These are phyloP conservation scores for Terrapene triunguis DNA, from an alignment of 2,113 vertebrate species.

Conservation along the genomic window DNA sequence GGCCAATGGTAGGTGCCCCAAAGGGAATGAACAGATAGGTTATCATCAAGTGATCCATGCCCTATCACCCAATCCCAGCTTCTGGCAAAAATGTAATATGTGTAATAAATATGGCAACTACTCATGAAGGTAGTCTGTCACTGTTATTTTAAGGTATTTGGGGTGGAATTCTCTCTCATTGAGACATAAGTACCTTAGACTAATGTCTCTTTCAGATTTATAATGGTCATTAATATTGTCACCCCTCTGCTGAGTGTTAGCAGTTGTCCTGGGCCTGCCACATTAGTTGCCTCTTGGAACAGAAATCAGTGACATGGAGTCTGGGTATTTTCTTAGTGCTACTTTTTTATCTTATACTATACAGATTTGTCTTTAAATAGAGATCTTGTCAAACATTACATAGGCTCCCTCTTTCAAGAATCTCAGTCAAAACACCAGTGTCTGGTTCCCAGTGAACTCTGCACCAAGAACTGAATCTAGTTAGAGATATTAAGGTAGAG, in stretches of 20 bases:
- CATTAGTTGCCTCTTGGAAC: fast-evolving
- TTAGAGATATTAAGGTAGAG: neutral
- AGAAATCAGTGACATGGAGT: fast-evolving
- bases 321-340: neutral
- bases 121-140: neutral
- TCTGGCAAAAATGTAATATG: neutral
- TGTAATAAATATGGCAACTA: neutral
- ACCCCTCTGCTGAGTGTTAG: neutral
- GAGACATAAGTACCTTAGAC: neutral
- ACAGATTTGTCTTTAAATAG: fast-evolving
- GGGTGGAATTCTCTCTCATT: neutral
- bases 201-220: neutral
- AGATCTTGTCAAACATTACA: neutral
- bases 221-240: neutral
- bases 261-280: neutral
- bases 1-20: too few species aligned
- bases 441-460: neutral
- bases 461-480: neutral
- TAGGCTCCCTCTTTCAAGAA: neutral
- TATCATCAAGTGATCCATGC: too few species aligned
- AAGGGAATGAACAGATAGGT: too few species aligned
- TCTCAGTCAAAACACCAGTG: fast-evolving
- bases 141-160: neutral
- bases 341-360: neutral
- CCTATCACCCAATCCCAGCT: too few species aligned